Conservation (phyloP, 1,140 invertebrate species). For the Drosophila malerkotliana region DNA sequence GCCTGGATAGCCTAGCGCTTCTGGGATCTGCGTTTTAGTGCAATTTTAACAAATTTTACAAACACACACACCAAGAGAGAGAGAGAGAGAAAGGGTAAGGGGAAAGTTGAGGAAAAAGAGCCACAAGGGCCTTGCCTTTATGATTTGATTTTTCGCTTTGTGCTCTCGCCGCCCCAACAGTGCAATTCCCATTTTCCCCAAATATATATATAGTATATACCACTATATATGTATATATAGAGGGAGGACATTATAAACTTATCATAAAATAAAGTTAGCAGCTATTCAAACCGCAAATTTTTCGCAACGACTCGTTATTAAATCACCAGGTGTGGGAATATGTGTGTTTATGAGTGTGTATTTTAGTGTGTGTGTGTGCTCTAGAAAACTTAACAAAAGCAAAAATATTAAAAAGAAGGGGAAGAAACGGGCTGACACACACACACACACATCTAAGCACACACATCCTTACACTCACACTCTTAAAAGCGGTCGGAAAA, state of each 20-base stretch:
- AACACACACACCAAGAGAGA: background rate
- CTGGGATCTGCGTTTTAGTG: constrained; percentile 38
- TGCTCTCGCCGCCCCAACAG: constrained; percentile 6
- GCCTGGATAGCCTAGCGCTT: background rate
- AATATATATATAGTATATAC: background rate
- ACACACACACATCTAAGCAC: constrained; percentile 7
- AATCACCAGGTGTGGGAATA: constrained; percentile 57
- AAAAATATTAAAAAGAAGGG: constrained; percentile 45
- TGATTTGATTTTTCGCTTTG: constrained; percentile 48
- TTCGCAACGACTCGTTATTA: constrained; percentile 60
- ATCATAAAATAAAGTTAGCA: constrained; percentile 77
- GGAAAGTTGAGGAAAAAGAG: background rate
- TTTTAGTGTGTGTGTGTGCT: constrained; percentile 9
- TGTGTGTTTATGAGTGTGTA: constrained; percentile 14
- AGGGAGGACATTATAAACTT: constrained; percentile 67
- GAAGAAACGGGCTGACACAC: constrained; percentile 7
- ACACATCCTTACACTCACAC: constrained; percentile 18
- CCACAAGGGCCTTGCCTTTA: constrained; percentile 20
- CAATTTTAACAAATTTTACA: constrained; percentile 49
- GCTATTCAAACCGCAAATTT: constrained; percentile 77
- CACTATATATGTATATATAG: background rate
- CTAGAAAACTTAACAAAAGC: constrained; percentile 54
- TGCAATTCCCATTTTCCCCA: constrained; percentile 15
- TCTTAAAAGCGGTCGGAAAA: constrained; percentile 23
- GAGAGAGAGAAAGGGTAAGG: background rate